Percentiles rank a stretch among this genome's conserved stretches.
These are phyloP conservation scores for Sapayoa aenigma DNA, from an alignment of 2,113 vertebrate genomes.

Conservation along the genomic window DNA sequence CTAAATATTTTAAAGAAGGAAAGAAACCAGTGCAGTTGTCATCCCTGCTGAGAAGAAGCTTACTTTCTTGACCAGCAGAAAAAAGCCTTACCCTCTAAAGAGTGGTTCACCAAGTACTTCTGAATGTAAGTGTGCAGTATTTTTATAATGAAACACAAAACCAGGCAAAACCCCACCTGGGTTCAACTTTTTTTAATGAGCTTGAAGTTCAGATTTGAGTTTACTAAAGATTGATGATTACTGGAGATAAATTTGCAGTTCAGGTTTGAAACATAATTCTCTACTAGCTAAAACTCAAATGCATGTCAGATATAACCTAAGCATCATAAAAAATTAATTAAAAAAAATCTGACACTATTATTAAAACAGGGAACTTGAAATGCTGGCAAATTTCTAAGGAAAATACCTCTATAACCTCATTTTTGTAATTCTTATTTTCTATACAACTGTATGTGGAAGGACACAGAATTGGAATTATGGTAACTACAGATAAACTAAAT, in stretches of 20 bases:
- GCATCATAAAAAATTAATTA: not conserved
- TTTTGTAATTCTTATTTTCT: not conserved
- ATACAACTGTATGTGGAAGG: not conserved
- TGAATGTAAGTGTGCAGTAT: not conserved
- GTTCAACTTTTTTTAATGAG: not conserved
- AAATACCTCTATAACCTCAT: not conserved
- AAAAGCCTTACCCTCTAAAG: not conserved
- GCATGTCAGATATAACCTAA: not conserved
- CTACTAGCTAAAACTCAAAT: not conserved
- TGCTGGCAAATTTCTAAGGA: not conserved
- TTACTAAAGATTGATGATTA: not conserved
- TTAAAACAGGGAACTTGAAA: not conserved
- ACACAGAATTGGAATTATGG: not conserved
- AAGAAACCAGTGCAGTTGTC: not conserved
- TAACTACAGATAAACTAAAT: not conserved
- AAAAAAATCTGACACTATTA: not conserved
- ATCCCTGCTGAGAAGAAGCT: not conserved
- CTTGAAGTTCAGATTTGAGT: not conserved
- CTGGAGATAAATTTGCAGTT: not conserved
- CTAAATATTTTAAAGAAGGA: not conserved
- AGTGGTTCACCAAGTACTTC: not conserved
- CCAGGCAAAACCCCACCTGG: not conserved
- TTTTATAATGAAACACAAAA: not conserved
- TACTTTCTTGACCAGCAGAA: not conserved
- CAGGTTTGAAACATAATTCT: not conserved